phyloP scores from a whole-genome alignment of 2,113 vertebrate species.

The Corvus hawaiiensis region DNA sequence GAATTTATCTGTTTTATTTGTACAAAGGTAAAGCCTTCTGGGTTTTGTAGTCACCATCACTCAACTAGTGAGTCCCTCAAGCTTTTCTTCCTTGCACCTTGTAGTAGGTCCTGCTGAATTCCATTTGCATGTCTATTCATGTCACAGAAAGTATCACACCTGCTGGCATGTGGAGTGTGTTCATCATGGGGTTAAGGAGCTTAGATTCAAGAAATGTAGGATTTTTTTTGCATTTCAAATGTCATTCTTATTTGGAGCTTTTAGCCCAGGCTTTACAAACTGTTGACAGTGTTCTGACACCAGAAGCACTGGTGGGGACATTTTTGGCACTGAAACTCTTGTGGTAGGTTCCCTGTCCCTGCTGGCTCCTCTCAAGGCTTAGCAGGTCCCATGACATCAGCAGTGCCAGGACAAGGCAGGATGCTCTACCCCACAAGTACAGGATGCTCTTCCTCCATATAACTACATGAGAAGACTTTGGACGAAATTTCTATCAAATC shows the following conservation, averaged over 20 bases:
- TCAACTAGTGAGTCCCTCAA: neutral
- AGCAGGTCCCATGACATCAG: neutral
- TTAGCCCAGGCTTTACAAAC: neutral
- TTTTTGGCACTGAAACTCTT: neutral
- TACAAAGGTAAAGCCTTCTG: neutral
- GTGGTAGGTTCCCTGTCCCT: neutral
- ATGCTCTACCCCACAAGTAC: neutral
- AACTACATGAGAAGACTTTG: neutral
- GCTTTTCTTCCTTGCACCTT: neutral
- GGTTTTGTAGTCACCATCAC: neutral
- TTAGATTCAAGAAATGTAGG: neutral
- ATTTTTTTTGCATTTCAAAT: neutral
- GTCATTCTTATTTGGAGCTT: neutral
- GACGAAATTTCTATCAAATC: neutral
- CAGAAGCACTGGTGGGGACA: neutral
- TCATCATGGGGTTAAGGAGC: accelerated
- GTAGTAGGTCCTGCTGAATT: neutral
- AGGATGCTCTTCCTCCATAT: neutral
- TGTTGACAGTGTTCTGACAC: neutral
- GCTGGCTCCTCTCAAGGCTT: neutral
- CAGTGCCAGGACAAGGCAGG: neutral
- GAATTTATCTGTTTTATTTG: neutral
- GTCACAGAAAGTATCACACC: neutral
- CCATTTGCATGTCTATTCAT: neutral
- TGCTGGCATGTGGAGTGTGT: neutral